Conservation (phyloP, 2,797 vertebrate genomes). For the Pangasius mekongensis region DNA sequence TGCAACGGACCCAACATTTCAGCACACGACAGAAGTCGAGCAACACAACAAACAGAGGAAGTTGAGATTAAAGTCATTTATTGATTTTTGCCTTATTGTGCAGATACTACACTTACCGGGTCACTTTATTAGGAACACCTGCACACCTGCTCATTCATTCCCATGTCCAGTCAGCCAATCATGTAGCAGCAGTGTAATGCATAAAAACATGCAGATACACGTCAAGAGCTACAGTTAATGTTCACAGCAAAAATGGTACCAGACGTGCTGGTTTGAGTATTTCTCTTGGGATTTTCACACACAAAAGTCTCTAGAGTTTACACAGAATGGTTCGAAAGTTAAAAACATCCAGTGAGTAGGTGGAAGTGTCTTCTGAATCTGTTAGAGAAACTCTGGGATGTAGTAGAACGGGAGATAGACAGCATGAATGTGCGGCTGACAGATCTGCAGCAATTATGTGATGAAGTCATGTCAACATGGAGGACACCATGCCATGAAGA, state of each 20-base stretch:
- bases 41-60: not conserved
- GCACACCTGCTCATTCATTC: not conserved
- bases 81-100: not conserved
- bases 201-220: not conserved
- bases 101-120: not conserved
- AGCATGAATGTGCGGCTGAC: not conserved
- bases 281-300: not conserved
- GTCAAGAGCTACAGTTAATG: not conserved
- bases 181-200: not conserved
- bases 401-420: not conserved
- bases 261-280: not conserved
- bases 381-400: not conserved
- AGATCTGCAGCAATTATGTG: not conserved
- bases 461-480: not conserved
- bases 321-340: not conserved
- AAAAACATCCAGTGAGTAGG: not conserved
- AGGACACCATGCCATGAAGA: not conserved
- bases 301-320: not conserved
- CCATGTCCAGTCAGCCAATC: not conserved
- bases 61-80: not conserved
- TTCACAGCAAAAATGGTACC: not conserved
- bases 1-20: not conserved
- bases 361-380: not conserved
- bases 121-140: slow-evolving; percentile 6
- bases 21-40: not conserved